A percentile compares a stretch with the other conserved stretches of the same genome.
Evolutionary conservation across 2,888 invertebrate genomes (phyloP).

Genomic region (Sphaeridia pumilis): DNA sequence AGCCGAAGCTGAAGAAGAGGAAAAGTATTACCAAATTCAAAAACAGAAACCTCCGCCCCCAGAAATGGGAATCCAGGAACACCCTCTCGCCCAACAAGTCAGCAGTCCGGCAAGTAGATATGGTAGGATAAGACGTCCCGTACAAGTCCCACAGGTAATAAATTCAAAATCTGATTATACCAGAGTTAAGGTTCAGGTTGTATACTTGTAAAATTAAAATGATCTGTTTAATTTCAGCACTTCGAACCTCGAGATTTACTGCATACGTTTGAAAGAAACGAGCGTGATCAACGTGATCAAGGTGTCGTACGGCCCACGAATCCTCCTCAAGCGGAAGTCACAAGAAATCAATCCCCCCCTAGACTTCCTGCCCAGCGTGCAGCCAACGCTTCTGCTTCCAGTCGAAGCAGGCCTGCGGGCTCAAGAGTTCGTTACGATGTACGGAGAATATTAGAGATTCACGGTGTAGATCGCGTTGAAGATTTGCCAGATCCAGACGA

Average conservation of each 20-base stretch:
- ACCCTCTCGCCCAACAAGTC: conserved; percentile 9
- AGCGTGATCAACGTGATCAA: conserved; percentile 18
- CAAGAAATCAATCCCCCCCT: conserved; percentile 24
- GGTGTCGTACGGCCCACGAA: conserved; percentile 35
- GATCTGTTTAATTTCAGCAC: conserved; percentile 6
- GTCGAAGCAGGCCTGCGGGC: conserved; percentile 3
- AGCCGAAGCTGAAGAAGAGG: conserved; percentile 36
- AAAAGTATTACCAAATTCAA: conserved; percentile 29
- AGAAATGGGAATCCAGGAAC: conserved; percentile 1
- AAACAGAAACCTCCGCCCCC: conserved; percentile 1
- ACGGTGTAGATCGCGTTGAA: conserved; percentile 24
- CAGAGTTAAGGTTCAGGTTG: too few species aligned
- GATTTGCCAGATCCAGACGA: conserved; percentile 11
- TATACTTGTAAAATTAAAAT: too few species aligned
- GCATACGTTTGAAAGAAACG: too few species aligned
- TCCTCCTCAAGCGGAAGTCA: conserved; percentile 35
- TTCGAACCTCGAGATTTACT: too few species aligned
- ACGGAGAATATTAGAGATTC: conserved; percentile 22
- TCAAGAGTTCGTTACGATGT: conserved; percentile 23
- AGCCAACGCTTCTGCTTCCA: background rate
- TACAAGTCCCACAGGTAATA: conserved; percentile 8
- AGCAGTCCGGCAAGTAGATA: conserved; percentile 11
- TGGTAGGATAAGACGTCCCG: conserved; percentile 5
- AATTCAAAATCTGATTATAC: too few species aligned
- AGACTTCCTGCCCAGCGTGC: conserved; percentile 14